phyloP scores from a whole-genome alignment of 2,888 invertebrate species.

The Morpho deidamia region DNA sequence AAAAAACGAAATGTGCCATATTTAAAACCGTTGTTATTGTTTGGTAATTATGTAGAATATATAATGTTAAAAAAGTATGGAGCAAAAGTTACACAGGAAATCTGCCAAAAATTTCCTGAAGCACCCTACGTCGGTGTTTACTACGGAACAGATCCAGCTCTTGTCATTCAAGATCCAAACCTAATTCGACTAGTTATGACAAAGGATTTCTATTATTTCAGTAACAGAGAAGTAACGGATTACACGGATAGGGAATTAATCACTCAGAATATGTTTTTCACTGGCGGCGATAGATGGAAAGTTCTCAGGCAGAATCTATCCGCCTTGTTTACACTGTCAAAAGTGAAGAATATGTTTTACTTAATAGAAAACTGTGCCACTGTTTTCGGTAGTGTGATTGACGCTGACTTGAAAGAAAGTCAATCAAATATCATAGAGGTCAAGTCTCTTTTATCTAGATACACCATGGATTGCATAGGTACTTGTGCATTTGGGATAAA shows the following conservation, averaged over 20 bases:
- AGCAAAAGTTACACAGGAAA: conserved; percentile 32
- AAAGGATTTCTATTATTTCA: conserved; percentile 57
- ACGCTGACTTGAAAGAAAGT: conserved; percentile 22
- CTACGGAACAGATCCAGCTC: conserved; percentile 50
- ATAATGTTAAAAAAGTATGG: conserved; percentile 38
- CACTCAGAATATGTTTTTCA: conserved; percentile 42
- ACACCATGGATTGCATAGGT: conserved; percentile 48
- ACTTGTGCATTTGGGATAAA: conserved; percentile 49
- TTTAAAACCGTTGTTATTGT: conserved; percentile 36
- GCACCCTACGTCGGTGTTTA: conserved; percentile 51
- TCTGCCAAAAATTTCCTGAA: conserved; percentile 43
- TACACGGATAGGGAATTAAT: conserved; percentile 40
- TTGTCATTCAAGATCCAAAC: conserved; percentile 49
- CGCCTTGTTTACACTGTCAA: conserved; percentile 50
- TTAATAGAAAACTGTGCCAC: conserved; percentile 41
- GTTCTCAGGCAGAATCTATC: conserved; percentile 50
- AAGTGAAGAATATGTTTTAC: conserved; percentile 59
- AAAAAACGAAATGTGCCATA: conserved; percentile 41
- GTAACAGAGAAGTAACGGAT: conserved; percentile 41
- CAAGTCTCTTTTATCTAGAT: conserved; percentile 35
- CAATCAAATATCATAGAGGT: conserved; percentile 30
- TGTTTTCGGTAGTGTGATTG: conserved; percentile 38
- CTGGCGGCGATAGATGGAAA: conserved; percentile 52
- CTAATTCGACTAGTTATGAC: conserved; percentile 45
- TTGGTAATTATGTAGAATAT: conserved; percentile 48